Conservation (phyloP, 1,140 invertebrate species). For the Brachionus rubens region DNA sequence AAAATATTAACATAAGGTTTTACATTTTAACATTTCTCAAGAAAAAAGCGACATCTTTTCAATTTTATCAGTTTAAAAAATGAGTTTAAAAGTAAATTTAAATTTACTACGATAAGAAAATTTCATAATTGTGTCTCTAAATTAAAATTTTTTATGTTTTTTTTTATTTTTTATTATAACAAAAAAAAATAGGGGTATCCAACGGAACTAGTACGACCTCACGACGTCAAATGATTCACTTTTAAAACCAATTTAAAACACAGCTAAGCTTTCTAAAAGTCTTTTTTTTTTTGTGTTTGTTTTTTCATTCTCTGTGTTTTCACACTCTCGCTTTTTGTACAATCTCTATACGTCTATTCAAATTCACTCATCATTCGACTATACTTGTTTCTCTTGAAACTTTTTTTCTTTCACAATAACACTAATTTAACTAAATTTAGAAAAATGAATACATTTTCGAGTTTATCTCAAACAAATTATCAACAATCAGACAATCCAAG, state of each 20-base stretch:
- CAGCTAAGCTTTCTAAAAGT: no score
- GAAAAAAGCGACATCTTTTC: background rate
- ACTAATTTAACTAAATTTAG: background rate
- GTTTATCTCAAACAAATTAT: background rate
- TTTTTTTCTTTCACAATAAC: no score
- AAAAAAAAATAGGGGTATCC: no score
- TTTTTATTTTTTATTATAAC: background rate
- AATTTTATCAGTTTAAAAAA: no score
- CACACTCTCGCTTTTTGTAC: no score
- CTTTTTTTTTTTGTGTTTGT: no score
- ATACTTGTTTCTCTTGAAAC: no score
- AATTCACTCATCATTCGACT: no score
- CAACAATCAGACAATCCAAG: background rate
- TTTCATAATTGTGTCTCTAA: background rate
- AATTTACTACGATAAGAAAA: background rate
- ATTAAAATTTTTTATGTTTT: slow-evolving; percentile 15
- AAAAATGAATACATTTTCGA: slow-evolving; percentile 17
- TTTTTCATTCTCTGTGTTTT: no score
- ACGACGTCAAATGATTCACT: no score
- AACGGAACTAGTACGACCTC: background rate
- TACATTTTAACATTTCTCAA: background rate
- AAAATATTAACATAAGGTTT: background rate
- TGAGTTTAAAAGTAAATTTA: background rate
- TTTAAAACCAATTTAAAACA: no score
- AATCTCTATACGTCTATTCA: no score